These are phyloP conservation scores for Fragum sueziense DNA, from an alignment of 2,888 invertebrate species.

Conservation along the genomic window DNA sequence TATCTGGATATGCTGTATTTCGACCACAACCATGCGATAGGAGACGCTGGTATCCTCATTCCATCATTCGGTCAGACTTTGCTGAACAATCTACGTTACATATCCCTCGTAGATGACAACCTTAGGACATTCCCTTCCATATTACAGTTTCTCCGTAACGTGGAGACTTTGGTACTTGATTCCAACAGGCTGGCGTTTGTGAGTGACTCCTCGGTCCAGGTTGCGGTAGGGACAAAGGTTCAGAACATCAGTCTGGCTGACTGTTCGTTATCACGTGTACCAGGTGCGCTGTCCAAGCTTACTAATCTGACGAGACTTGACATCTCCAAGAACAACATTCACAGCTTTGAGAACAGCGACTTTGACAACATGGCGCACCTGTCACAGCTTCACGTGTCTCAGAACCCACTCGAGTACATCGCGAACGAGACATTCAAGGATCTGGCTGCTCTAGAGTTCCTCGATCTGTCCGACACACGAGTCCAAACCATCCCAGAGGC, in stretches of 20 bases:
- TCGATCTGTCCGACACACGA: conserved; percentile 54
- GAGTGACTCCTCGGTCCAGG: conserved; percentile 61
- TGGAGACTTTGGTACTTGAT: conserved; percentile 58
- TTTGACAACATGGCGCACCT: conserved; percentile 52
- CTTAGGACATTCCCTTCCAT: conserved; percentile 61
- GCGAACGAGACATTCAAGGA: conserved; percentile 63
- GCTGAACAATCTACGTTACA: conserved; percentile 43
- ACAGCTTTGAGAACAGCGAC: conserved; percentile 64
- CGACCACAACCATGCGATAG: conserved; percentile 62
- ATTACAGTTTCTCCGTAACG: conserved; percentile 48
- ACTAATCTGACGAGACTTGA: conserved; percentile 56
- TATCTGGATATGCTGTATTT: conserved; percentile 55
- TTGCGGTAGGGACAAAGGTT: conserved; percentile 54
- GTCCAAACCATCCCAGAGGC: conserved; percentile 63
- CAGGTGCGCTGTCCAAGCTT: conserved; percentile 62
- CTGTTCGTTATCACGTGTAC: conserved; percentile 62
- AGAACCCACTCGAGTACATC: conserved; percentile 64
- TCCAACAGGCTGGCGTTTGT: conserved; percentile 64
- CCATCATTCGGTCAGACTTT: conserved; percentile 54
- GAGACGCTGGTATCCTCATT: conserved; percentile 62
- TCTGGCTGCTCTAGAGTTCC: conserved; percentile 30
- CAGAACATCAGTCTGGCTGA: conserved; percentile 58
- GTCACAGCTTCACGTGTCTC: conserved; percentile 39
- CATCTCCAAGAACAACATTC: conserved; percentile 62
- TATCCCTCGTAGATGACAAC: conserved; percentile 61